phyloP scores from a whole-genome alignment of 2,797 vertebrate genomes.

The Cyclopterus lumpus region DNA sequence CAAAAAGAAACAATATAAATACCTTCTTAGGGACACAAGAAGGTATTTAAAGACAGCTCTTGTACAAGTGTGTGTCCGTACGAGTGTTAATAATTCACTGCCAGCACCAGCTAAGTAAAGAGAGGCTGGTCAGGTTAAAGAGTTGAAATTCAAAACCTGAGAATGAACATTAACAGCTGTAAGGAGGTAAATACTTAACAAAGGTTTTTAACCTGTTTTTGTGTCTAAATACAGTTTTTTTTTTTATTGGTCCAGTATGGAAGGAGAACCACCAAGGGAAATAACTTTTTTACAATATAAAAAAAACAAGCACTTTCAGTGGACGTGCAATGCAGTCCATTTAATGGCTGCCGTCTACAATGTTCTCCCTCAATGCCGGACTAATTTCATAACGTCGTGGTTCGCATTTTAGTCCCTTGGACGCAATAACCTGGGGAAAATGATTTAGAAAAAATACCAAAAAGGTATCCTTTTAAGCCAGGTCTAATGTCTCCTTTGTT shows the following conservation, averaged over 20 bases:
- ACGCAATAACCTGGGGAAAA: background rate
- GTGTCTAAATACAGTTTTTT: background rate
- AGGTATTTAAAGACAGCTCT: background rate
- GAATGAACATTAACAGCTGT: background rate
- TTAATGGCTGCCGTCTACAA: background rate
- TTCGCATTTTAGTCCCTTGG: background rate
- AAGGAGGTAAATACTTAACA: background rate
- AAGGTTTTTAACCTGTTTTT: background rate
- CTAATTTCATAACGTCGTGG: background rate
- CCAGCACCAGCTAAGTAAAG: background rate
- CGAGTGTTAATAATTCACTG: conserved; percentile 9
- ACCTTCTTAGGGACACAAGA: background rate
- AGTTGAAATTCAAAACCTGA: conserved; percentile 5
- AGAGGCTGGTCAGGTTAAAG: background rate
- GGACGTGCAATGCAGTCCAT: background rate
- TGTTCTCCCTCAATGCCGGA: background rate
- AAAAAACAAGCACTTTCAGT: background rate
- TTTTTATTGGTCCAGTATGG: background rate
- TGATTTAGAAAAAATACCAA: background rate
- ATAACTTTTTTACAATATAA: too few species aligned
- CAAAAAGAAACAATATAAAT: background rate
- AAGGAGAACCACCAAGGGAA: background rate
- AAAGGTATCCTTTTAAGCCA: background rate
- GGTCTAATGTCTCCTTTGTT: background rate
- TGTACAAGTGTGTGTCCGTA: background rate